A percentile compares a stretch with the other conserved stretches of the same genome.
Evolutionary conservation across 2,888 invertebrate genomes (phyloP).

Genomic region (Spilosoma lubricipeda): DNA sequence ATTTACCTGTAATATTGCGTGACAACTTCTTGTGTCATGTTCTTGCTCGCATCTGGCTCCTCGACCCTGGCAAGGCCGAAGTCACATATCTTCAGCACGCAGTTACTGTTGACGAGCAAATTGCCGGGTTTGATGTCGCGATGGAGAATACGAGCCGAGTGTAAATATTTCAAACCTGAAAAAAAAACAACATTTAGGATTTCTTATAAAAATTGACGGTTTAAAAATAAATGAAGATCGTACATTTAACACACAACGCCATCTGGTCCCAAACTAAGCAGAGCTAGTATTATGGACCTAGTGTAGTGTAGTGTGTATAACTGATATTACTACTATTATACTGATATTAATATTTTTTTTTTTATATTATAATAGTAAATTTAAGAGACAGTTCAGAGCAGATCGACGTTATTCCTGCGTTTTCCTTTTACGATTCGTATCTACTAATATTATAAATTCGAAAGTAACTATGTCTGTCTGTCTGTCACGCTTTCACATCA

Average conservation of each 20-base stretch:
- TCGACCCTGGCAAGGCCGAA: slow-evolving; percentile 99
- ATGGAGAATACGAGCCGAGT: slow-evolving; percentile 99
- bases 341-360: too few species aligned
- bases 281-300: too few species aligned
- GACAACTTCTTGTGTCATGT: slow-evolving; percentile 99
- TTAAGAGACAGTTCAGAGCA: not conserved
- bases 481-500: too few species aligned
- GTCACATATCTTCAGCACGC: slow-evolving; percentile 99
- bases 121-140: slow-evolving; percentile 99
- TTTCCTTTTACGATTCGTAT: not conserved
- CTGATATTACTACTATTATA: too few species aligned
- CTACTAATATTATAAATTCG: too few species aligned
- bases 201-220: not conserved
- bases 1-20: slow-evolving; percentile 97
- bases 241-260: too few species aligned
- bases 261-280: too few species aligned
- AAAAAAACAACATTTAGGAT: slow-evolving; percentile 11
- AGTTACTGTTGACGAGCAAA: slow-evolving; percentile 99
- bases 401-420: not conserved
- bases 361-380: too few species aligned
- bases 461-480: too few species aligned
- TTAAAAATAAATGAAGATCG: not conserved
- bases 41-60: slow-evolving; percentile 96
- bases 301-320: too few species aligned
- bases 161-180: slow-evolving; percentile 98